Conservation (phyloP, 2,797 vertebrate genomes). For the Novumbra hubbsi region DNA sequence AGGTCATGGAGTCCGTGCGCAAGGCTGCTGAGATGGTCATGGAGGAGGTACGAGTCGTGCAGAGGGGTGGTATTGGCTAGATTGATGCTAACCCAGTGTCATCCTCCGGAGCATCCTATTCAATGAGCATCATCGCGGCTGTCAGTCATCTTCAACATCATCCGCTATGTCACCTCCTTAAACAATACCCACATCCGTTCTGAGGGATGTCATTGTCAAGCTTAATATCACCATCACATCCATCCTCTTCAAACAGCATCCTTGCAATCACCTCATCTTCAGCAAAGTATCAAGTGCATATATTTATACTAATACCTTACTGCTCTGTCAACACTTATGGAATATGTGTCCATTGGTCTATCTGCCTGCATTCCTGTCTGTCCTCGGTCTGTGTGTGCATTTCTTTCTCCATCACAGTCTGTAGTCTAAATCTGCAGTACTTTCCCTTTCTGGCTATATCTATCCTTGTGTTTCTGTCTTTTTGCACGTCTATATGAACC, state of each 20-base stretch:
- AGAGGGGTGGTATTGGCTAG: not conserved
- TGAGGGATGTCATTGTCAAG: not conserved
- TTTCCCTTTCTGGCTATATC: too few relatives aligned
- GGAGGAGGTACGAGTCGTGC: constrained; percentile 66
- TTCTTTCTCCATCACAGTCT: too few relatives aligned
- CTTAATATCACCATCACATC: not conserved
- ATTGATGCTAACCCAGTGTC: not conserved
- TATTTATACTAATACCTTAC: not conserved
- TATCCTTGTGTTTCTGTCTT: not conserved
- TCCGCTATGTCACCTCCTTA: not conserved
- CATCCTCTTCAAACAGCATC: not conserved
- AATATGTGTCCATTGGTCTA: not conserved
- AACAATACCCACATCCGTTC: not conserved
- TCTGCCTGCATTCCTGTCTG: not conserved
- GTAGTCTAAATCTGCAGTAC: too few relatives aligned
- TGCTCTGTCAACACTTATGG: not conserved
- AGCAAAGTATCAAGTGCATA: not conserved
- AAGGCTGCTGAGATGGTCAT: constrained; percentile 75
- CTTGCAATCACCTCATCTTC: not conserved
- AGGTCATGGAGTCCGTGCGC: constrained; percentile 79
- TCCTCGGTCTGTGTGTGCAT: not conserved
- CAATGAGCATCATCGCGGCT: not conserved
- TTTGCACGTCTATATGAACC: not conserved
- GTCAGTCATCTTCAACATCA: not conserved
- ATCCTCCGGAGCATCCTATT: not conserved